A percentile compares a stretch with the other conserved stretches of the same genome.
phyloP scores from a whole-genome alignment of 2,797 vertebrate genomes.

The Cirrhinus mrigala region DNA sequence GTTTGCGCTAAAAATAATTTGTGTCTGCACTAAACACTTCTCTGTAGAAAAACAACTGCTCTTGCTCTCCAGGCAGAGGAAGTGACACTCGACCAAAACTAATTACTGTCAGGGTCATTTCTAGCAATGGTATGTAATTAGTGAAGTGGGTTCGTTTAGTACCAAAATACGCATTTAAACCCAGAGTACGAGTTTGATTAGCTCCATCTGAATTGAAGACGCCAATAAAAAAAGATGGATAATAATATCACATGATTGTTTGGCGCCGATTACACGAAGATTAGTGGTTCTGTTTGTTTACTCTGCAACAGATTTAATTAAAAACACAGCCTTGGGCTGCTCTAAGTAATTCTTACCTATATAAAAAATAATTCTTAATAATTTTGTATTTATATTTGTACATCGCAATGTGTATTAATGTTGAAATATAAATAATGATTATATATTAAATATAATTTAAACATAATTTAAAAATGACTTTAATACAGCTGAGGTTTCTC shows the following conservation, averaged over 20 bases:
- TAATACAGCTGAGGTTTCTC: too few relatives aligned
- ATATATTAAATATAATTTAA: not conserved
- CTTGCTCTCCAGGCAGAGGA: not conserved
- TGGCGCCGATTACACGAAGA: not conserved
- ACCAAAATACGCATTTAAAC: constrained; percentile 14
- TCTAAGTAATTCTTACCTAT: not conserved
- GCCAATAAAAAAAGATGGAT: not conserved
- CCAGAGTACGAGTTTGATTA: not conserved
- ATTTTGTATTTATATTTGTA: not conserved
- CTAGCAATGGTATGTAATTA: constrained; percentile 38
- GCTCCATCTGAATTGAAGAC: not conserved
- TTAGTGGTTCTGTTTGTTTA: constrained; percentile 17
- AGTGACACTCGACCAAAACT: constrained; percentile 13
- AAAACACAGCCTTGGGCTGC: not conserved
- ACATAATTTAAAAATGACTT: too few relatives aligned
- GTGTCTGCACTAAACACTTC: not conserved
- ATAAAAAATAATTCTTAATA: not conserved
- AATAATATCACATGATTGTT: constrained; percentile 20
- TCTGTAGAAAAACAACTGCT: not conserved
- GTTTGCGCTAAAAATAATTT: not conserved
- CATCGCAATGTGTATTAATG: not conserved
- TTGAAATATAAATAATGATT: not conserved
- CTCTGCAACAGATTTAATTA: not conserved
- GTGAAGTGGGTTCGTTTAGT: constrained; percentile 6
- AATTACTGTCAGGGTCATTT: constrained; percentile 25